Base-by-base conservation (phyloP, 2,797 vertebrate genomes). In the Margarornis squamiger region DNA sequence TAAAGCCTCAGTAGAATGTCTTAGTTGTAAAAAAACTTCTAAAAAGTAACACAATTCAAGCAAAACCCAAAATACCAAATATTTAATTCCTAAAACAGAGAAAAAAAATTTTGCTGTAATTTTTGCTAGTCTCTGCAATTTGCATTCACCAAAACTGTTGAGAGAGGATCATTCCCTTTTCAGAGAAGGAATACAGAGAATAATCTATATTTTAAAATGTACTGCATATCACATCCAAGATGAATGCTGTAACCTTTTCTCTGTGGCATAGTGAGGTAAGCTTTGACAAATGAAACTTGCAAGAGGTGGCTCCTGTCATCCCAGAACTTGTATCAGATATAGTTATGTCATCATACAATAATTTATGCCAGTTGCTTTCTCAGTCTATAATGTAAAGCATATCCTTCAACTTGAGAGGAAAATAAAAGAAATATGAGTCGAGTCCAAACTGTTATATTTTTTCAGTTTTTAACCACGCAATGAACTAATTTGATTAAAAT, bases 231-330 rank as follows among this genome's bases (percentile, higher is more conserved):
- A 82, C 52, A 75, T 84, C 76, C 67, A 90, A 79, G 81, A 80
- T 91, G 91, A 96, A 92, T 52, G 70, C 46, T 63, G 26, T 95
- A 96, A 94, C 96, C 95, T 97, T 96, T 96, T 95, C 95, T 93
- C 62, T 55, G 6, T 19, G 73, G 73, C 88, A 90, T 7, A 67
- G 48, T 48, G 75, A 89, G 51, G 70, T 59, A 95, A 57, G 26
- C 30, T 91, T 38, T 97, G 95, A 95, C 96, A 96, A 95, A 77
- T 13, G 63, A 90, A 94, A 94, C 83, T 79, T 89, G 77, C 67
- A 86, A 62, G 85, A 91, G 54, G 71, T 86, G 80, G 73, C 67
- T 92, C 78, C 86, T 97, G 95, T 93, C 96, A 95, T 62, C 91
- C 38, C 80, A 73, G 74, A 93, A 88, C 75, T 65, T 81, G 72